Conservation (phyloP, 1,140 invertebrate species). For the Leptinotarsa lineolata region DNA sequence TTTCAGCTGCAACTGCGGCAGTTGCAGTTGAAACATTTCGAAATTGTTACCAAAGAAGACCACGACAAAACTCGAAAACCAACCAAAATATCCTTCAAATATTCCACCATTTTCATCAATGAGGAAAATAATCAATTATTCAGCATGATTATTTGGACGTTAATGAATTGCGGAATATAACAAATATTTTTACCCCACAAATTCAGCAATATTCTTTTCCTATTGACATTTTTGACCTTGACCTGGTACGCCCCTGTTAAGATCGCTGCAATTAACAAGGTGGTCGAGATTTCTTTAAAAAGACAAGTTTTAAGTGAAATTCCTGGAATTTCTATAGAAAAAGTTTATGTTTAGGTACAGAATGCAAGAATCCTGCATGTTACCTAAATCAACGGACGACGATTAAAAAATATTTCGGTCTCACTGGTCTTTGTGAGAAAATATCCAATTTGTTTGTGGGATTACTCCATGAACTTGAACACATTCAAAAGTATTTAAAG, state of each 20-base stretch:
- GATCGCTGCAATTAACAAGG: constrained; percentile 12
- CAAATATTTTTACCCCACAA: too few relatives aligned
- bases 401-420: constrained; percentile 19
- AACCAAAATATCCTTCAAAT: too few relatives aligned
- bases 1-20: too few relatives aligned
- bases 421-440: constrained; percentile 26
- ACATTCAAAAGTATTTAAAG: not conserved
- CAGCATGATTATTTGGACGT: too few relatives aligned
- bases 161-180: too few relatives aligned
- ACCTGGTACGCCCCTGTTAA: not conserved
- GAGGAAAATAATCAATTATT: too few relatives aligned
- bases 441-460: constrained; percentile 19
- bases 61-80: too few relatives aligned
- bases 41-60: too few relatives aligned
- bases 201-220: too few relatives aligned
- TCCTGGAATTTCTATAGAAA: constrained; percentile 4
- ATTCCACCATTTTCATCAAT: too few relatives aligned
- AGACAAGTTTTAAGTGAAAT: constrained; percentile 11
- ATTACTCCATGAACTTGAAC: constrained; percentile 21
- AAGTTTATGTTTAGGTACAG: not conserved
- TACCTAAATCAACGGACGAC: constrained; percentile 22
- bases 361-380: constrained; percentile 9
- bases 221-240: not conserved
- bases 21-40: too few relatives aligned
- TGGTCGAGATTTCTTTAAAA: constrained; percentile 23